Conservation (phyloP, 1,140 invertebrate species). For the Drosophila ficusphila region DNA sequence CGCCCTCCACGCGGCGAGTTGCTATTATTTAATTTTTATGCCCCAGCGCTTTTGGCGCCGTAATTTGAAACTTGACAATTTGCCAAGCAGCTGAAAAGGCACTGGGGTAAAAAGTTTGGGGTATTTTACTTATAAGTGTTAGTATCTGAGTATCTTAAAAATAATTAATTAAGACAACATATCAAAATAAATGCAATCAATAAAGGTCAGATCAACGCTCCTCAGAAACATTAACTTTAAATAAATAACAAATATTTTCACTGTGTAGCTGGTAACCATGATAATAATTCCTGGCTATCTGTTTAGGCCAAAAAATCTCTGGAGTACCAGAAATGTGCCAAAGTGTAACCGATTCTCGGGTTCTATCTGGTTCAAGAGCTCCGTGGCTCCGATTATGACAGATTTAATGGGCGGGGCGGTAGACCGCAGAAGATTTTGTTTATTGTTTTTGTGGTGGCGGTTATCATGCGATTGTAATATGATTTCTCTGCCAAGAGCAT, state of each 20-base stretch:
- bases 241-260: background rate
- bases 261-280: constrained; percentile 11
- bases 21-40: constrained; percentile 78
- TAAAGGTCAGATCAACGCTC: no score
- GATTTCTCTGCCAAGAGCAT: constrained; percentile 52
- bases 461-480: constrained; percentile 43
- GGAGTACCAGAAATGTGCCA: background rate
- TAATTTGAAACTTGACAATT: constrained; percentile 65
- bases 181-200: no score
- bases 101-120: background rate
- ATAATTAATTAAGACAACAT: no score
- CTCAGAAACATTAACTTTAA: no score
- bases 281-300: constrained; percentile 4
- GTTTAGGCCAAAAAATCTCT: constrained; percentile 14
- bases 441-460: constrained; percentile 23
- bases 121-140: no score
- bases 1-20: constrained; percentile 23
- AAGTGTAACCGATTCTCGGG: background rate
- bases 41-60: constrained; percentile 60
- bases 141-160: no score
- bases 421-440: constrained; percentile 36
- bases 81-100: constrained; percentile 43
- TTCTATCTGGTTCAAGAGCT: constrained; percentile 31
- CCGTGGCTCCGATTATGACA: constrained; percentile 26
- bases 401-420: constrained; percentile 1